Evolutionary conservation across 23 tunicate genomes (phyloP).

Genomic region (Corella eumyota): DNA sequence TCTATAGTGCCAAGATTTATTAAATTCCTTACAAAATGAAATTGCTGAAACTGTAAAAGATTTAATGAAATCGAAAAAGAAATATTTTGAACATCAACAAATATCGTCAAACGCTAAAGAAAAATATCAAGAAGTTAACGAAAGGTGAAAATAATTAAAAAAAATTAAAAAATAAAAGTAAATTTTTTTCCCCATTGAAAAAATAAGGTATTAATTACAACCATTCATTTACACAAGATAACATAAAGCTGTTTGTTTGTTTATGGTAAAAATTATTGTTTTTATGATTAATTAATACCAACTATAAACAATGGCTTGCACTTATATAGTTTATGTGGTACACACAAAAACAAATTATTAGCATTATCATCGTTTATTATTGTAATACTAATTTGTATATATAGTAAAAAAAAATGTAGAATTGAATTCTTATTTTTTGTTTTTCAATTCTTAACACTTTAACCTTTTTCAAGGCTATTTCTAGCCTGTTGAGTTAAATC

Average conservation of each 20-base stretch:
- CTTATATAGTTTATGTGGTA: too few species aligned
- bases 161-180: not conserved
- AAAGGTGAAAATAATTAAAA: slow-evolving; percentile 28
- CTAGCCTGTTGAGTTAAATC: too few species aligned
- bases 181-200: not conserved
- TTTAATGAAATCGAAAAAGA: slow-evolving; percentile 63
- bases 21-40: slow-evolving; percentile 74
- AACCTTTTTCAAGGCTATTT: too few species aligned
- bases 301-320: too few species aligned
- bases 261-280: not conserved
- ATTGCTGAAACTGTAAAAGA: slow-evolving; percentile 71
- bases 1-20: slow-evolving; percentile 65
- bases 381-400: too few species aligned
- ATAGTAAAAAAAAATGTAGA: too few species aligned
- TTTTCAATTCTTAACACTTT: too few species aligned
- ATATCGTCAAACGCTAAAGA: slow-evolving; percentile 38
- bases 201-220: too few species aligned
- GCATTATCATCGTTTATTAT: too few species aligned
- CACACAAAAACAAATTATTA: too few species aligned
- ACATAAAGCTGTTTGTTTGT: not conserved
- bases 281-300: too few species aligned
- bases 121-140: slow-evolving; percentile 69
- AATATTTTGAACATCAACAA: slow-evolving; percentile 72
- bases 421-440: too few species aligned
- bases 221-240: not conserved